These are phyloP conservation scores for Aricia agestis DNA, from an alignment of 1,140 invertebrate species.

Conservation along the genomic window DNA sequence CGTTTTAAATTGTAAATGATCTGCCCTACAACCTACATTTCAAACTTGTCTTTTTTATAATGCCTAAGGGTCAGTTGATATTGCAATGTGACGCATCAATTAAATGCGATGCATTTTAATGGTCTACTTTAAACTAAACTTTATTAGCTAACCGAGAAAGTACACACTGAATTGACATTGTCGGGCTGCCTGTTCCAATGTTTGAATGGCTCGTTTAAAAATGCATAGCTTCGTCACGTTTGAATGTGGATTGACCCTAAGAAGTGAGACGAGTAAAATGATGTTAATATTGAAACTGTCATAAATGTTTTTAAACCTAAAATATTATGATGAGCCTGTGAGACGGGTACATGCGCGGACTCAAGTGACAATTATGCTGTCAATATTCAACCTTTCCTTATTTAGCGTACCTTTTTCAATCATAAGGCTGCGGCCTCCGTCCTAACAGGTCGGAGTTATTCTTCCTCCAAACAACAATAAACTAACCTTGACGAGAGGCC, in stretches of 20 bases:
- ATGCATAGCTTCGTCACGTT: too few species aligned
- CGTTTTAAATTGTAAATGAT: not conserved
- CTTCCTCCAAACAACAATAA: constrained; percentile 8
- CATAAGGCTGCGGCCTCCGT: constrained; percentile 7
- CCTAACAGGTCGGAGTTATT: constrained; percentile 5
- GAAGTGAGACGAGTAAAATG: not conserved
- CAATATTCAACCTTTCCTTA: constrained; percentile 15
- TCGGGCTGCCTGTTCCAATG: too few species aligned
- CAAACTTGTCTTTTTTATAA: not conserved
- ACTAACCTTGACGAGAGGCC: not conserved
- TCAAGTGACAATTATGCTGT: not conserved
- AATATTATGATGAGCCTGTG: not conserved
- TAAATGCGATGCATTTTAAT: not conserved
- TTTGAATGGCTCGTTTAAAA: too few species aligned
- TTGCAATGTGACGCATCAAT: too few species aligned
- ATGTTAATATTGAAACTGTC: not conserved
- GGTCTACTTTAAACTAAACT: too few species aligned
- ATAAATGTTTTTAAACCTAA: not conserved
- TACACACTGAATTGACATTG: too few species aligned
- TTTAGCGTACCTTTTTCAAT: constrained; percentile 14
- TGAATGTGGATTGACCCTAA: not conserved
- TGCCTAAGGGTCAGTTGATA: too few species aligned
- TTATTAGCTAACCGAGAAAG: too few species aligned
- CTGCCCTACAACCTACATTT: not conserved
- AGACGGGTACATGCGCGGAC: not conserved